Evolutionary conservation across 1,140 invertebrate species (phyloP), one percentile per base, ranked within the genome.

Genomic region (Andrena cerasifolii): DNA sequence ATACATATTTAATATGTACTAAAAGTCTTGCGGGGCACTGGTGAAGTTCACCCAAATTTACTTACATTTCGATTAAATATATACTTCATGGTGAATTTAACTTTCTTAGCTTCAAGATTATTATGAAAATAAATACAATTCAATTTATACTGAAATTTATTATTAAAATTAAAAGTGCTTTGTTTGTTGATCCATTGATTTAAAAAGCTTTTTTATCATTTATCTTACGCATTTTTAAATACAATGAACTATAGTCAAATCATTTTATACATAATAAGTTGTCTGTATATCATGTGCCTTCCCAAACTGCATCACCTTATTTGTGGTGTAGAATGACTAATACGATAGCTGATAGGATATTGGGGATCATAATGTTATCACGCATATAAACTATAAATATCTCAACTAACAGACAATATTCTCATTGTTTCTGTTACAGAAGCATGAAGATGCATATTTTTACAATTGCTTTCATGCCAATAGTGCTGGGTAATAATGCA

Each of bases 401-500:
- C 40, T 40, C 26, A 43, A 8, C 12, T 63, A 40, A 51, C 4
- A 4, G 31, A 67, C 0, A 59, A 68, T 68, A n/a, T 28, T 18
- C 1, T 36, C 8, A 47, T 67, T 67, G 18, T 68, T 68, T 47
- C 10, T 47, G 28, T 76, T 76, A 5, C 31, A 76, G 73, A 21
- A n/a, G 1, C 10, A 21, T 47, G 33, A 76, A 68, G 14, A 76
- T 76, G 73, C 1, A 58, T 36, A 33, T 28, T 36, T 66, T 33
- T 26, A 24, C 26, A 21, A 31, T 1, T 3, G 8, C 28, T n/a
- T 45, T 75, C 4, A 10, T 10, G 3, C 14, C 67, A 14, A 1
- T 75, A 33, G 21, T n/a, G 3, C 2, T 76, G 53, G 72, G 72
- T 75, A 75, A 66, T n/a, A n/a, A n/a, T n/a, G n/a, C 49, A 75